Evolutionary conservation across 2,113 vertebrate genomes (phyloP), one percentile per base, ranked within the genome.

Genomic region (Syngnathus typhle): DNA sequence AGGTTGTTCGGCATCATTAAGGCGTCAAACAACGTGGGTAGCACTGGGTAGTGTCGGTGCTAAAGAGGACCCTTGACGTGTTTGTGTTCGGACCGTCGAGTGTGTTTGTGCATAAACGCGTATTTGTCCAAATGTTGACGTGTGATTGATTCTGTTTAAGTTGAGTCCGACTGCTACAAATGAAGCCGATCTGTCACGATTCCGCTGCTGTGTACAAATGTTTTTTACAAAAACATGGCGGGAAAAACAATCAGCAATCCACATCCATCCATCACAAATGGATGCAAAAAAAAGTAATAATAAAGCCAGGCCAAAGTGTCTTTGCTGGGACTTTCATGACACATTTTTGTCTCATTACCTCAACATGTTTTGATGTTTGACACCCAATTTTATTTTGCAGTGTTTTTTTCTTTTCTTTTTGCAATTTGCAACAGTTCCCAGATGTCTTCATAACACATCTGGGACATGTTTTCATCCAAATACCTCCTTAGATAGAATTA

Each of bases 101-200:
- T 67, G 69, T 38, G 65, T 62, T 58, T 67, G 66, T 6, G 41
- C 51, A 13, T 16, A 21, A 36, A 39, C 18, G 36, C 56, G 65
- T 54, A 32, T 18, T 7, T 71, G 70, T 71, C 68, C 73, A 32
- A 27, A 39, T 65, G 76, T 65, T 68, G 68, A 68, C 69, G 54
- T 27, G 65, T 89, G 85, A 90, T 91, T 89, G 82, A 87, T 87
- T 36, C 81, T 86, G 88, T 89, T 90, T 88, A 83, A 83, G 65
- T 72, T 79, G 82, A 84, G 85, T 85, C 85, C 87, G 85, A 89
- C 88, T 86, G 87, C 84, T 85, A 85, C 88, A 89, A 91, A 91
- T 91, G 85, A 87, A 80, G 75, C 83, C 64, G 73, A 80, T 79
- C 76, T 73, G 67, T 86, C 75, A 68, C 80, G 78, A 68, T 77